Evolutionary conservation across 2,113 vertebrate genomes (phyloP), one percentile per base, ranked within the genome.

Genomic region (Rhipidura dahli): DNA sequence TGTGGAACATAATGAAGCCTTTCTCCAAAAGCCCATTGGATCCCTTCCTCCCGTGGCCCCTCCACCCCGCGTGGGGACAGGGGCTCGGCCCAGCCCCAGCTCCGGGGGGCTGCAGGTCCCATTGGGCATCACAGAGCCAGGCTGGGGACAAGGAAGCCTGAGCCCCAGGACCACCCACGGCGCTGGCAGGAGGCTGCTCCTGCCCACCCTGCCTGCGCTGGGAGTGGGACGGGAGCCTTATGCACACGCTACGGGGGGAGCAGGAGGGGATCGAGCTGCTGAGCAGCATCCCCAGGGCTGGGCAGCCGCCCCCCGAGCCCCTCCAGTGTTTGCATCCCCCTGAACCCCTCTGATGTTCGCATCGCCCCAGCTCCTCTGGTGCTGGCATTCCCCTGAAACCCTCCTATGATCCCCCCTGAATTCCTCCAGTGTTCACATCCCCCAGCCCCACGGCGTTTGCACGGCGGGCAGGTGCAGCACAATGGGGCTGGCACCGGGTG

Each of bases 1-100:
- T 83, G 86, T 53, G 47, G 30, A 59, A 80, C 69, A 96, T 93
- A 97, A 95, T 49, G 93, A 76, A 95, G 72, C 71, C 94, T 94
- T 97, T 95, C 86, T 96, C 56, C 71, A 56, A 54, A 63, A 89
- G 18, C 31, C 59, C 60, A 4, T 51, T 3, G 0, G n/a, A 60
- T n/a, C 77, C 68, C 13, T 72, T 80, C 81, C 87, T 68, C 22
- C 66, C 8, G 11, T 2, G 6, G 22, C 50, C 47, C 45, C 45
- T 60, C 93, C 8, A 1, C 37, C 47, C 75, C 3, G 1, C 1
- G 2, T 10, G 1, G 44, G 39, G 76, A 85, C 6, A 2, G 80
- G 44, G 57, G 27, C 39, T 14, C 57, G 64, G 53, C 78, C 69
- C 77, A 66, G 30, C 42, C 68, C 51, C 35, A 69, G 63, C 42